These are phyloP conservation scores for Ditylenchus weischeri DNA, from an alignment of 2,888 invertebrate genomes.

Conservation along the genomic window DNA sequence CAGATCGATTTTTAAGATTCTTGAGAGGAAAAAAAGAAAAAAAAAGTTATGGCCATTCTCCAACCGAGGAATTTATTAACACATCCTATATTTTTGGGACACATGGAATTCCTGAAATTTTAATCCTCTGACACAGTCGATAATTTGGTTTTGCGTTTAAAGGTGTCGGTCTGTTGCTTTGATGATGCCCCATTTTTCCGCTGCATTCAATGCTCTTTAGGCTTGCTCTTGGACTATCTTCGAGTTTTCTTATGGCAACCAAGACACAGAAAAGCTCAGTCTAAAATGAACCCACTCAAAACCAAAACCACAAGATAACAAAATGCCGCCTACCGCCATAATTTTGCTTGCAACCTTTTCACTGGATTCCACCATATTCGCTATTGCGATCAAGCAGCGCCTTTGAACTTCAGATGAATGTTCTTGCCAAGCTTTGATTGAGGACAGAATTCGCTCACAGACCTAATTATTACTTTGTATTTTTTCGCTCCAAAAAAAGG, in stretches of 20 bases:
- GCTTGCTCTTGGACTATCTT: slow-evolving; percentile 43
- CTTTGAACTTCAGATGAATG: slow-evolving; percentile 55
- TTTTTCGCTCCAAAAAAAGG: too few species aligned
- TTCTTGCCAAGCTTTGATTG: slow-evolving; percentile 51
- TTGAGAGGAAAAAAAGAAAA: too few species aligned
- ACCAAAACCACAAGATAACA: background rate
- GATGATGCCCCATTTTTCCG: slow-evolving; percentile 53
- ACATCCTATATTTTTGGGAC: too few species aligned
- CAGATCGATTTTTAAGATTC: too few species aligned
- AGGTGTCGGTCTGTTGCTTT: slow-evolving; percentile 54
- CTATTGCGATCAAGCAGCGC: slow-evolving; percentile 52
- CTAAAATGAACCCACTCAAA: too few species aligned
- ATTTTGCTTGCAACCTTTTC: slow-evolving; percentile 52
- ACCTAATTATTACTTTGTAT: slow-evolving; percentile 17
- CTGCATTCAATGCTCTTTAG: slow-evolving; percentile 44
- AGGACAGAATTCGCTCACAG: slow-evolving; percentile 47
- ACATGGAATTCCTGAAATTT: too few species aligned
- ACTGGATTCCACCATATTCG: slow-evolving; percentile 52
- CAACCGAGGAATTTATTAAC: too few species aligned
- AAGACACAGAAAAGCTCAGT: slow-evolving; percentile 55
- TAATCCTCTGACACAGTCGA: slow-evolving; percentile 6
- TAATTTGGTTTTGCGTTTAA: slow-evolving; percentile 39
- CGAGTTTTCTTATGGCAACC: slow-evolving; percentile 56
- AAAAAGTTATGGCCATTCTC: too few species aligned
- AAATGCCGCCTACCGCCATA: slow-evolving; percentile 41